These are phyloP conservation scores for Drosophila lacertosa DNA, from an alignment of 1,140 invertebrate genomes.

Conservation along the genomic window DNA sequence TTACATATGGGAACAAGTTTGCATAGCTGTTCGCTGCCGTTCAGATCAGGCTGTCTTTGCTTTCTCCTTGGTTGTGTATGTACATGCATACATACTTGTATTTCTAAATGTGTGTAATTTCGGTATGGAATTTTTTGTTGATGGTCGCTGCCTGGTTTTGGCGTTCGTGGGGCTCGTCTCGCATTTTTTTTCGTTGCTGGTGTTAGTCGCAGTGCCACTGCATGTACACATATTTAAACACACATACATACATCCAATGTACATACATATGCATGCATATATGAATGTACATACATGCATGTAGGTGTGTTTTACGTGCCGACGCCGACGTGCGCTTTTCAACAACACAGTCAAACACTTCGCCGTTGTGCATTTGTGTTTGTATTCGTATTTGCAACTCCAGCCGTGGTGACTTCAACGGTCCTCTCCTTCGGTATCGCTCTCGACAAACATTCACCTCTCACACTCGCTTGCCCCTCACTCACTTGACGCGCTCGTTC, in stretches of 20 bases:
- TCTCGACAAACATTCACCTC: neutral
- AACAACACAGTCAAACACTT: conserved; percentile 22
- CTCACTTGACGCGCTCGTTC: conserved; percentile 5
- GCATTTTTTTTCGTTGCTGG: conserved; percentile 23
- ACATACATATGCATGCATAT: neutral
- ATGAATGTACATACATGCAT: neutral
- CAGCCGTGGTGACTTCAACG: neutral
- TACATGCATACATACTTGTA: neutral
- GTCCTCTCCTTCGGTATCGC: neutral
- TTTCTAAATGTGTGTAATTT: neutral
- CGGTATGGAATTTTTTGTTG: conserved; percentile 27
- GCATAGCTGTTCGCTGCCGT: conserved; percentile 27
- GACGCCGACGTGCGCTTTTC: conserved; percentile 33
- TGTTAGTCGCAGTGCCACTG: conserved; percentile 17
- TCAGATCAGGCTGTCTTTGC: conserved; percentile 6
- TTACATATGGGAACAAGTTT: conserved; percentile 37
- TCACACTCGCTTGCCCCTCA: neutral
- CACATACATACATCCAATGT: neutral
- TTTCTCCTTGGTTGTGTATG: conserved; percentile 1
- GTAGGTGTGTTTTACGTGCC: conserved; percentile 35
- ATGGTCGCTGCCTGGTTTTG: conserved; percentile 37
- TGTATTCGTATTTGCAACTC: conserved; percentile 28
- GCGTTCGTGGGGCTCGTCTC: conserved; percentile 71
- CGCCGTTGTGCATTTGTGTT: conserved; percentile 6
- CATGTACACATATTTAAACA: conserved; percentile 3